These are phyloP conservation scores for Seira musarum DNA, from an alignment of 2,888 invertebrate species.

Conservation along the genomic window DNA sequence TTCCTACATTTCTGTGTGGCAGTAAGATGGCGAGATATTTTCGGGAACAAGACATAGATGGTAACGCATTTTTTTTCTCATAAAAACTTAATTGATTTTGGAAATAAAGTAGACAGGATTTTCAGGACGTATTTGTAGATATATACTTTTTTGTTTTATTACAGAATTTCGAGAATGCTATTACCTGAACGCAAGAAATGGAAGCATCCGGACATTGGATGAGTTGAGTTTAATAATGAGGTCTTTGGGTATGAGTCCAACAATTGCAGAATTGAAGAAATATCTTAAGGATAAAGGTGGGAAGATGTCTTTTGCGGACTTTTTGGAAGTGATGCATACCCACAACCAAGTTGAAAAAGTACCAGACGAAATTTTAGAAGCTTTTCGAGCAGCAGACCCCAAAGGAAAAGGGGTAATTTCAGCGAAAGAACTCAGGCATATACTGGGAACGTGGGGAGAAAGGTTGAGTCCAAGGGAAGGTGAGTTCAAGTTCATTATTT, in stretches of 20 bases:
- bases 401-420: constrained; percentile 81
- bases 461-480: constrained; percentile 80
- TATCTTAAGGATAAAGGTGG: constrained; percentile 86
- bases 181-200: constrained; percentile 89
- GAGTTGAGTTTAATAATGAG: constrained; percentile 96
- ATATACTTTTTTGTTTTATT: constrained; percentile 55
- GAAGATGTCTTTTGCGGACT: constrained; percentile 95
- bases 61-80: constrained; percentile 76
- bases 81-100: not conserved
- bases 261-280: constrained; percentile 89
- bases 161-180: constrained; percentile 97
- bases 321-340: constrained; percentile 95
- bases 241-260: constrained; percentile 94
- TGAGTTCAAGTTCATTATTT: too few relatives aligned
- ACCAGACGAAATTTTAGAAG: constrained; percentile 87
- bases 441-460: constrained; percentile 94
- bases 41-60: constrained; percentile 95
- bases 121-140: constrained; percentile 2
- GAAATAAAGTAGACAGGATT: not conserved
- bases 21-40: constrained; percentile 87
- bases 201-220: constrained; percentile 88
- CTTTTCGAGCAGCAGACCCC: constrained; percentile 89
- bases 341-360: constrained; percentile 85
- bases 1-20: too few relatives aligned
- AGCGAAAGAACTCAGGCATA: constrained; percentile 88